Evolutionary conservation across 2,797 vertebrate species (phyloP).

Genomic region (Darevskia nairensis): DNA sequence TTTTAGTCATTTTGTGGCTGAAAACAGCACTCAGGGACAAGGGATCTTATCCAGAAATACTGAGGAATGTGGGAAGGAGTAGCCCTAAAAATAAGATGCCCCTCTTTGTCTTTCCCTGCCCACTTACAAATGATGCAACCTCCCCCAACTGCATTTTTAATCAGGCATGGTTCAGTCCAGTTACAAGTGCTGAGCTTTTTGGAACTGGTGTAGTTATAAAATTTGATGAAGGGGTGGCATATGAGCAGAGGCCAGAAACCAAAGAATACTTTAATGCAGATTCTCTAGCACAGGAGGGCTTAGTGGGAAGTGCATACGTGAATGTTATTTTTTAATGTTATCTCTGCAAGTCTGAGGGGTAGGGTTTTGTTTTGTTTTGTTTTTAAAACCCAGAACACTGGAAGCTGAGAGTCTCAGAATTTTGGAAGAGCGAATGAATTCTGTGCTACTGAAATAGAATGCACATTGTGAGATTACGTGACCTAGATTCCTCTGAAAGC

Average conservation of each 20-base stretch:
- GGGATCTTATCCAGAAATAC: constrained; percentile 65
- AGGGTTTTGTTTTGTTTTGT: too few relatives aligned
- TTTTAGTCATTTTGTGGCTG: constrained; percentile 74
- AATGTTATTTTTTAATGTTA: too few relatives aligned
- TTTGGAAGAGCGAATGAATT: not conserved
- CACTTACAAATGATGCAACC: not conserved
- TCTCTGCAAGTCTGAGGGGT: not conserved
- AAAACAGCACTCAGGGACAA: constrained; percentile 72
- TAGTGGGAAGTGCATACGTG: not conserved
- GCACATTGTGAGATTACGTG: not conserved
- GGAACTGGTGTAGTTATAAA: not conserved
- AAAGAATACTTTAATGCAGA: not conserved
- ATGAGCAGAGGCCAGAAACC: not conserved
- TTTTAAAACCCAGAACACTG: not conserved
- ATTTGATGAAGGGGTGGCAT: not conserved
- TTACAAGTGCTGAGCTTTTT: not conserved
- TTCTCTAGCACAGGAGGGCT: not conserved
- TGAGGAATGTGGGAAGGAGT: not conserved
- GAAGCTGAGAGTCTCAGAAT: not conserved
- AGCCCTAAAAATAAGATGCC: not conserved
- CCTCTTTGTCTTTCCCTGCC: not conserved
- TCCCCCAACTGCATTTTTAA: not conserved
- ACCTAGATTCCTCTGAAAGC: not conserved
- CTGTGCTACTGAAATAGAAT: constrained; percentile 1
- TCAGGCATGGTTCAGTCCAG: not conserved